A percentile compares a stretch with the other conserved stretches of the same genome.
These are phyloP conservation scores for Myiopsitta monachus DNA, from an alignment of 2,113 vertebrate genomes.

Conservation along the genomic window DNA sequence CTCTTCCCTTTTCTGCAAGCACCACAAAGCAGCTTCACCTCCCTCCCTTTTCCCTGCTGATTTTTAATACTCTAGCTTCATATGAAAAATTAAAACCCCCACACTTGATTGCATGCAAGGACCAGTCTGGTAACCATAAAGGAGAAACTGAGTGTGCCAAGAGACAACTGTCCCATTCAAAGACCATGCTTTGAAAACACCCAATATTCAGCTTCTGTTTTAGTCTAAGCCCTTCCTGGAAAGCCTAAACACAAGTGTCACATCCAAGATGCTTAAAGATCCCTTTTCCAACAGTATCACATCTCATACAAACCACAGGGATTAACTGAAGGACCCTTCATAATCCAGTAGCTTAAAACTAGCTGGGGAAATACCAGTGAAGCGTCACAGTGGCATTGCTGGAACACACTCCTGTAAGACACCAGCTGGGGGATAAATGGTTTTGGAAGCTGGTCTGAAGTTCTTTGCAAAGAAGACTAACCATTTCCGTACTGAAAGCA, in stretches of 20 bases:
- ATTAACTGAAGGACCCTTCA: background rate
- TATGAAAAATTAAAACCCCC: background rate
- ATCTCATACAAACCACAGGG: background rate
- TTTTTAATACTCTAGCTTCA: background rate
- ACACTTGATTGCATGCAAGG: background rate
- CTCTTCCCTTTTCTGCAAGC: background rate
- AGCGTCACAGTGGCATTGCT: rapidly evolving
- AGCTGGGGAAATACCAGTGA: background rate
- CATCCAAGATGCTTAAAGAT: background rate
- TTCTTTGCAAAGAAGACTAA: background rate
- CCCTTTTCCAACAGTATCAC: background rate
- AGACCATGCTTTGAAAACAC: background rate
- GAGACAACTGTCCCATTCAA: background rate
- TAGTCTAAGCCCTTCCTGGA: background rate
- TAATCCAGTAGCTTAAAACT: background rate
- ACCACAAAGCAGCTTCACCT: background rate
- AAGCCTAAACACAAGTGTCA: background rate
- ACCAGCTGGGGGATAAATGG: background rate
- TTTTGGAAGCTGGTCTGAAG: background rate
- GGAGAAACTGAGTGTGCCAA: background rate
- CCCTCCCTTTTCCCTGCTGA: background rate
- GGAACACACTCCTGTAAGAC: rapidly evolving
- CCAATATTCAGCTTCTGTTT: background rate
- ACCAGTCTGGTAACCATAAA: background rate
- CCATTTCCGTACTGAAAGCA: background rate